Conservation (phyloP, 2,888 invertebrate species). For the Chrysolina haemoptera region DNA sequence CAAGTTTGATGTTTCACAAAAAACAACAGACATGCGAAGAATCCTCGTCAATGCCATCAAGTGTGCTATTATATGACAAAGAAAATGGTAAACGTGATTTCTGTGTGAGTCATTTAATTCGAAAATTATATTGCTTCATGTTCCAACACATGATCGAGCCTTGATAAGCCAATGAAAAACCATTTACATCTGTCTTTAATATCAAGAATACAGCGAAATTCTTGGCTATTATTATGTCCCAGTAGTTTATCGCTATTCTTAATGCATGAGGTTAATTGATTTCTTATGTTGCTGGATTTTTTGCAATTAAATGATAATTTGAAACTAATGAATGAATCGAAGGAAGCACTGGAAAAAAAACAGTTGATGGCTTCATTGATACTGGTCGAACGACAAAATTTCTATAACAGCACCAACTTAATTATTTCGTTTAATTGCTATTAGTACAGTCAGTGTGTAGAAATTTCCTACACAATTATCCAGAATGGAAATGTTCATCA, state of each 20-base stretch:
- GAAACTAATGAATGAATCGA: neutral
- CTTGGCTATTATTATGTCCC: neutral
- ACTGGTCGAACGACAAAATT: neutral
- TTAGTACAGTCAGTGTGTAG: too few species aligned
- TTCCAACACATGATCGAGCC: neutral
- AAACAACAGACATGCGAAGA: neutral
- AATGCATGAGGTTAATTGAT: neutral
- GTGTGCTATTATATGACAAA: neutral
- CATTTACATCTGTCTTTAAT: neutral
- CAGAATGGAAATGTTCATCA: too few species aligned
- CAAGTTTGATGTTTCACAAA: too few species aligned
- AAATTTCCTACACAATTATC: too few species aligned
- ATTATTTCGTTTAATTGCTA: neutral
- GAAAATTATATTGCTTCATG: neutral
- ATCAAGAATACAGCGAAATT: slow-evolving; percentile 7
- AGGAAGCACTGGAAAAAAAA: neutral
- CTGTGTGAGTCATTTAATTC: neutral
- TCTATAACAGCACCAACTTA: neutral
- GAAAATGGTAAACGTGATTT: neutral
- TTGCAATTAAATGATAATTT: slow-evolving; percentile 9
- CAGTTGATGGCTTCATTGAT: neutral
- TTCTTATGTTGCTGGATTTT: slow-evolving; percentile 3
- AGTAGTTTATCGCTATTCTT: slow-evolving; percentile 9
- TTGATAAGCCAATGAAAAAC: slow-evolving; percentile 4
- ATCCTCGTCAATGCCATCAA: neutral